These are phyloP conservation scores for Cladorhizidae sp. DNA, from an alignment of 37 sponge, comb jelly and placozoan species.

Conservation along the genomic window DNA sequence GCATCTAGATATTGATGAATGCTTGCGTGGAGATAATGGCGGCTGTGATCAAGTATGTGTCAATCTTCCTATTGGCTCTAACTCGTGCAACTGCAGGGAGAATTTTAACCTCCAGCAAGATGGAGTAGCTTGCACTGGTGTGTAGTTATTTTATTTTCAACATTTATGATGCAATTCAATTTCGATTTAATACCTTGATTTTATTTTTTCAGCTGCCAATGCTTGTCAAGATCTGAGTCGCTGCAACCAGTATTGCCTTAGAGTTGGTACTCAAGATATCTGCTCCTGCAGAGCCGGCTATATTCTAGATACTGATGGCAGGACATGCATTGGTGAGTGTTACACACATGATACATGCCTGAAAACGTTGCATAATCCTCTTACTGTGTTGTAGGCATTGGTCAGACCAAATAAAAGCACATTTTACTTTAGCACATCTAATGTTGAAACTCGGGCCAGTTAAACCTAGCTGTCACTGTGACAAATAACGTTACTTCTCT, in stretches of 20 bases:
- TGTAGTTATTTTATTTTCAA: neutral
- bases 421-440: too few relatives aligned
- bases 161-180: too few relatives aligned
- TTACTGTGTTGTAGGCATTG: too few relatives aligned
- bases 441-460: too few relatives aligned
- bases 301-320: slow-evolving; percentile 5
- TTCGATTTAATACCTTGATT: too few relatives aligned
- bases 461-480: too few relatives aligned
- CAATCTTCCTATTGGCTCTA: slow-evolving; percentile 16
- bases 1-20: slow-evolving; percentile 45
- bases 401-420: too few relatives aligned
- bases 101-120: neutral
- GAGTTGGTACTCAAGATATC: neutral
- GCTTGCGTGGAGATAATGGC: slow-evolving; percentile 5
- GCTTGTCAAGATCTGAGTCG: neutral
- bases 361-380: too few relatives aligned
- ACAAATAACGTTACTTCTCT: too few relatives aligned
- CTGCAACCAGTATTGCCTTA: neutral
- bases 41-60: slow-evolving; percentile 37
- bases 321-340: slow-evolving; percentile 4
- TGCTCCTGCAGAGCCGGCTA: neutral
- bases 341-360: too few relatives aligned
- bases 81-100: slow-evolving; percentile 3
- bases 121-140: slow-evolving; percentile 10
- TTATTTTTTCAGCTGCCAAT: neutral